Conservation (phyloP, 2,888 invertebrate genomes). For the Drosophila gaucha region DNA sequence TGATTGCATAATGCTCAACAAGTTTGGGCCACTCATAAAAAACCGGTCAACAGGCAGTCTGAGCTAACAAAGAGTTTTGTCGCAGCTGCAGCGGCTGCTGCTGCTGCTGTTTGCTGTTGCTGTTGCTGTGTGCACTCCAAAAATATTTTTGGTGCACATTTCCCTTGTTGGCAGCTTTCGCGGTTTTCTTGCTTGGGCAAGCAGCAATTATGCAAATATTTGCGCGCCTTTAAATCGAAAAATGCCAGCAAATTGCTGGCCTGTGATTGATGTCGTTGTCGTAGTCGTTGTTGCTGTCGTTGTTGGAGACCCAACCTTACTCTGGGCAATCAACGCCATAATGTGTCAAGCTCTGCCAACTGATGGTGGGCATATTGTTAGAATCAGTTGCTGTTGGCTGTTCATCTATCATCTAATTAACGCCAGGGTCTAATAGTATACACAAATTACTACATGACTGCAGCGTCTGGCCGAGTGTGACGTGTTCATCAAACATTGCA, state of each 20-base stretch:
- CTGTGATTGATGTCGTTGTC: conserved; percentile 64
- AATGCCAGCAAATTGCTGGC: conserved; percentile 68
- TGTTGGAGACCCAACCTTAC: conserved; percentile 10
- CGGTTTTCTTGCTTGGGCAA: conserved; percentile 57
- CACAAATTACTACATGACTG: conserved; percentile 54
- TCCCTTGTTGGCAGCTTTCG: conserved; percentile 42
- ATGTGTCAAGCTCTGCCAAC: conserved; percentile 23
- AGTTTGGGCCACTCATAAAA: conserved; percentile 60
- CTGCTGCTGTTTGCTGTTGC: conserved; percentile 23
- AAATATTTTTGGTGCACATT: conserved; percentile 64
- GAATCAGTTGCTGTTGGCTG: conserved; percentile 16
- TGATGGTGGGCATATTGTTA: conserved; percentile 5
- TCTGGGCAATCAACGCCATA: conserved; percentile 13
- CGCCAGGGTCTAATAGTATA: conserved; percentile 33
- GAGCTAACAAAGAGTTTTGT: conserved; percentile 33
- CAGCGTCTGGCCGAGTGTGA: conserved; percentile 59
- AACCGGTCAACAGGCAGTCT: conserved; percentile 37
- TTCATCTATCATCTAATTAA: conserved; percentile 51
- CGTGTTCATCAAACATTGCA: conserved; percentile 79
- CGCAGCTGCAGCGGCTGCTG: conserved; percentile 45
- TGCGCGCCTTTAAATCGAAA: conserved; percentile 66
- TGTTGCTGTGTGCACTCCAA: conserved; percentile 45
- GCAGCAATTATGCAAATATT: conserved; percentile 78
- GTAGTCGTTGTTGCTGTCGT: conserved; percentile 1
- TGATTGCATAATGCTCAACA: conserved; percentile 68